Percentiles rank a stretch among this genome's conserved stretches.
Conservation (phyloP, 2,888 invertebrate species). For the Hybos culiciformis region DNA sequence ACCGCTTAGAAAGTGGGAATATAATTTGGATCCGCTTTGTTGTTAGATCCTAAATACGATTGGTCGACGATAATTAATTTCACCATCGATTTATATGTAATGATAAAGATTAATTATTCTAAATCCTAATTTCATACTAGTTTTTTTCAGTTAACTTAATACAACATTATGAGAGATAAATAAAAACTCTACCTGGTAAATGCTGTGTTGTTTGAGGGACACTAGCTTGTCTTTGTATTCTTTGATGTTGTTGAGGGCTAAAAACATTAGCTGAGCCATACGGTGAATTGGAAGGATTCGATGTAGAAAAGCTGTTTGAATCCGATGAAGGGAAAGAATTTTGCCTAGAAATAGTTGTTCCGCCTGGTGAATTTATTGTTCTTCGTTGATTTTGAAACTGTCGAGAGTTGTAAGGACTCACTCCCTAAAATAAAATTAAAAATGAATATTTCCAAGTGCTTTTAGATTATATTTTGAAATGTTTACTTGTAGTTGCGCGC, state of each 20-base stretch:
- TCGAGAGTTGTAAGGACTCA: constrained; percentile 29
- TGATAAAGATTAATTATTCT: too few relatives aligned
- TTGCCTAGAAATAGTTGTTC: constrained; percentile 30
- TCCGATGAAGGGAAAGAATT: constrained; percentile 27
- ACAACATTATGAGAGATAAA: too few relatives aligned
- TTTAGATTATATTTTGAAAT: constrained; percentile 5
- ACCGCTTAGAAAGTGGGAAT: too few relatives aligned
- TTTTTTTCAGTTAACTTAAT: too few relatives aligned
- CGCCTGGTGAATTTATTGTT: constrained; percentile 31
- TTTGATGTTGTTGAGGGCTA: constrained; percentile 28
- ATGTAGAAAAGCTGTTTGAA: constrained; percentile 21
- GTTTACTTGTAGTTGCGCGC: constrained; percentile 62
- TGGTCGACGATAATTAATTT: too few relatives aligned
- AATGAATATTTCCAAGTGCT: neutral
- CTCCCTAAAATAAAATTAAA: constrained; percentile 20
- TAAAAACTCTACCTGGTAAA: constrained; percentile 34
- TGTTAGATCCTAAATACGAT: too few relatives aligned
- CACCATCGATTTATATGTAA: too few relatives aligned
- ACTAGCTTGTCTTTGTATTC: constrained; percentile 33
- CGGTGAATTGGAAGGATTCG: constrained; percentile 28
- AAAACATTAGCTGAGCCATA: constrained; percentile 26
- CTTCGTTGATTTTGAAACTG: constrained; percentile 31
- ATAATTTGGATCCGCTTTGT: too few relatives aligned
- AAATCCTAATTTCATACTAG: too few relatives aligned
- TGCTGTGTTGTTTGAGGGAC: constrained; percentile 36